Evolutionary conservation across 2,888 invertebrate species (phyloP), one percentile per base, ranked within the genome.

Genomic region (Epistrophella euchroma): DNA sequence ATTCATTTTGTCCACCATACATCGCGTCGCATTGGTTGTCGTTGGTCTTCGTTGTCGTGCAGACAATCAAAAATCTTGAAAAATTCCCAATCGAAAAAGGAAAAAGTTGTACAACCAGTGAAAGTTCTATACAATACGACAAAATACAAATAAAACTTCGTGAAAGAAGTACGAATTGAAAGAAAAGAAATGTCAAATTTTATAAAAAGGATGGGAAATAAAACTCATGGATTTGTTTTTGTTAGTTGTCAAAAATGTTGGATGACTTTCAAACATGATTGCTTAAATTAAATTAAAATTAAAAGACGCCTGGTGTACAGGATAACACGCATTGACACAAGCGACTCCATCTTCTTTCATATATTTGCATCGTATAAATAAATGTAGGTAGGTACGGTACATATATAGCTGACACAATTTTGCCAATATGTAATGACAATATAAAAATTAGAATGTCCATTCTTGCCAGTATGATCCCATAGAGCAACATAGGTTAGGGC

Each of bases 81-180:
- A 77, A 85, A 85, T 85, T 73, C 70, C 85, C 72, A 85, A 74
- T 74, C 58, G 58, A 73, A 73, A 56, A 73, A 43, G 50, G 85
- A 81, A 81, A 85, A 85, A 77, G 81, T 77, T 73, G 81, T 81
- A 77, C 68, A 77, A 52, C 77, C 77, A 86, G 85, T 86, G 85
- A 86, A 86, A 86, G 85, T 86, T 86, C 81, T 81, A 32, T 32
- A 45, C 72, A 35, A 58, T 17, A 84, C 56, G 32, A 70, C 43
- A 32, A 78, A 56, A 78, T 78, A 64, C 56, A 55, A 66, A 75
- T 55, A 71, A 71, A 84, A 68, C 66, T 60, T n/a, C n/a, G 40
- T 60, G 15, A 47, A 66, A 47, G 25, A 50, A 50, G 28, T 55
- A 73, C 56, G 50, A 43, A 43, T 9, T 28, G 37, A 17, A 17